Percentiles rank a stretch among this genome's conserved stretches.
These are phyloP conservation scores for Parthenolecanium corni DNA, from an alignment of 2,888 invertebrate genomes.

Conservation along the genomic window DNA sequence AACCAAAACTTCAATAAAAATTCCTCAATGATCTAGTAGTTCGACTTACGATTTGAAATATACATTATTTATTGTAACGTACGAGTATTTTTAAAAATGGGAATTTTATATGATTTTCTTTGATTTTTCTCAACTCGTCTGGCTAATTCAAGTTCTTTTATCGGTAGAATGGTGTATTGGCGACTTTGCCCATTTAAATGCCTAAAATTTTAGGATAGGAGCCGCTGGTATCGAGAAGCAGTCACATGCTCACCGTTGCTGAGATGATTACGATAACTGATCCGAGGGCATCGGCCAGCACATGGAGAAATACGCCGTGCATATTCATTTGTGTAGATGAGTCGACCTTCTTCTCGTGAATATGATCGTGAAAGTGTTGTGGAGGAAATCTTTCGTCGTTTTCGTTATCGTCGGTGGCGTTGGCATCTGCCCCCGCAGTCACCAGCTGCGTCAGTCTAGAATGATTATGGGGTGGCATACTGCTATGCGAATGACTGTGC, in stretches of 20 bases:
- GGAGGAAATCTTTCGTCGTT: constrained; percentile 52
- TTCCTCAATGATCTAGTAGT: too few species aligned
- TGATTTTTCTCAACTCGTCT: too few species aligned
- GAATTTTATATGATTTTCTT: too few species aligned
- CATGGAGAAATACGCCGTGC: constrained; percentile 98
- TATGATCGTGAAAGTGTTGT: constrained; percentile 36
- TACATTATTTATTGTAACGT: too few species aligned
- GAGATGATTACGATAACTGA: constrained; percentile 83
- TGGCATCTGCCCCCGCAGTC: constrained; percentile 35
- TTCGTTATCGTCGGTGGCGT: constrained; percentile 55
- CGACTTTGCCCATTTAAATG: too few species aligned
- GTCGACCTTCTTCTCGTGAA: constrained; percentile 38
- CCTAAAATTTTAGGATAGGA: too few species aligned
- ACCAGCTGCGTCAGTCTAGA: constrained; percentile 50
- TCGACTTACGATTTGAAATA: too few species aligned
- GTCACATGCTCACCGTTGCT: constrained; percentile 46
- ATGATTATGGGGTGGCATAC: constrained; percentile 44
- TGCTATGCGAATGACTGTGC: constrained; percentile 55
- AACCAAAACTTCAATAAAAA: too few species aligned
- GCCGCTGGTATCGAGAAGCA: not conserved
- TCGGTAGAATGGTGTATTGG: too few species aligned
- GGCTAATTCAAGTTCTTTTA: too few species aligned
- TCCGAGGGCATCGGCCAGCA: constrained; percentile 92
- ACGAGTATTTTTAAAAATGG: too few species aligned
- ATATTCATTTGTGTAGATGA: constrained; percentile 85